Conservation (phyloP, 92 coral and sea anemone genomes). For the Parazoanthus darwini region DNA sequence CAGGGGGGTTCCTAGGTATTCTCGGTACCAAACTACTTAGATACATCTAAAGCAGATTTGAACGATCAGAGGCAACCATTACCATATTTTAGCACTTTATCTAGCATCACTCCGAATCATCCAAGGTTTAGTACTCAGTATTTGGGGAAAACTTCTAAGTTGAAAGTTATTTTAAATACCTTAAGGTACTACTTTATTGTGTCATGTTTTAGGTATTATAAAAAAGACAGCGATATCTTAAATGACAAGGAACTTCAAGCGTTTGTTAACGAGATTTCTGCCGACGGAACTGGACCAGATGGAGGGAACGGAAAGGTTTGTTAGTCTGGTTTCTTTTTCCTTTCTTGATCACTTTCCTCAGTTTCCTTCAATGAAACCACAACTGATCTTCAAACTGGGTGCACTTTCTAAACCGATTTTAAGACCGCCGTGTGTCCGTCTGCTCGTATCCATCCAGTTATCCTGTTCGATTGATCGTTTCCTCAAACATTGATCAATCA, state of each 20-base stretch:
- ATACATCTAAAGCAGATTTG: too few relatives aligned
- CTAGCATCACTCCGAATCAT: too few relatives aligned
- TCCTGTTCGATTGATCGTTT: neutral
- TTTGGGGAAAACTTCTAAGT: too few relatives aligned
- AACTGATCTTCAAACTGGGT: too few relatives aligned
- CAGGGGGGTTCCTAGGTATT: neutral
- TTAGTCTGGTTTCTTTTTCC: neutral
- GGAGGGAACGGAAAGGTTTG: slow-evolving; percentile 63
- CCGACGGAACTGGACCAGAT: slow-evolving; percentile 30
- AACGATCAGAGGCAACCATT: too few relatives aligned
- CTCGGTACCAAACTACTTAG: neutral
- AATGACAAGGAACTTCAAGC: slow-evolving; percentile 55
- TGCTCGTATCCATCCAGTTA: neutral
- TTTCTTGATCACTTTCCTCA: too few relatives aligned
- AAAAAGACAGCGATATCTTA: slow-evolving; percentile 23
- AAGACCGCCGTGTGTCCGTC: neutral
- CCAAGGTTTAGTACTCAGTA: too few relatives aligned
- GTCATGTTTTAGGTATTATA: slow-evolving; percentile 53
- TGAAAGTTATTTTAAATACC: too few relatives aligned
- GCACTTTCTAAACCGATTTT: too few relatives aligned
- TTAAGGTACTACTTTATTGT: neutral
- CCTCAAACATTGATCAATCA: neutral
- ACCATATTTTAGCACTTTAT: too few relatives aligned
- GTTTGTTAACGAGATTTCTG: slow-evolving; percentile 59
- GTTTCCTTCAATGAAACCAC: too few relatives aligned